These are phyloP conservation scores for Propithecus coquereli DNA, from an alignment of 2,113 vertebrate species.

Conservation along the genomic window DNA sequence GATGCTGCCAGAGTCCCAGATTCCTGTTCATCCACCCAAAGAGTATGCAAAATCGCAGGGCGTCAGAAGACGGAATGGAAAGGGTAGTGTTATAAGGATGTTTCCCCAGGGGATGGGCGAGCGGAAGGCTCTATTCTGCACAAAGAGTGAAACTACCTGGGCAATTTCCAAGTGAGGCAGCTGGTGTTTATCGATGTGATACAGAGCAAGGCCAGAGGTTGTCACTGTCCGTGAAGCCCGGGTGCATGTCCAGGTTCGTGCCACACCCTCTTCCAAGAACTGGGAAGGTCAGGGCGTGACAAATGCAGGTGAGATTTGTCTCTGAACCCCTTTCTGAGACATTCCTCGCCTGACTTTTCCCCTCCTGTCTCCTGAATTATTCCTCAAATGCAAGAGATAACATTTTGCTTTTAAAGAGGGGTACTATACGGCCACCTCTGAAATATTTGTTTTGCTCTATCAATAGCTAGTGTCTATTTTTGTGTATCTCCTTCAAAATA, in stretches of 20 bases:
- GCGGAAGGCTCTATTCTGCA: neutral
- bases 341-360: neutral
- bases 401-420: neutral
- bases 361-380: neutral
- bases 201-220: neutral
- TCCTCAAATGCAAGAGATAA: neutral
- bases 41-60: neutral
- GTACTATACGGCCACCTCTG: neutral
- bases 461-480: neutral
- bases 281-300: fast-evolving
- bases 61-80: neutral
- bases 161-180: neutral
- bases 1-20: neutral
- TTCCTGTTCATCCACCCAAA: neutral
- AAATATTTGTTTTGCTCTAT: neutral
- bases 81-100: neutral
- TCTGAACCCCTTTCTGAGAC: neutral
- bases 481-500: neutral
- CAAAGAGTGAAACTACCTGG: neutral
- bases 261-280: neutral
- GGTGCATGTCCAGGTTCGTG: fast-evolving
- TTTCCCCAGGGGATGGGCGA: neutral
- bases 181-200: fast-evolving
- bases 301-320: neutral
- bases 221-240: neutral